These are phyloP conservation scores for Dinothrombium tinctorium DNA, from an alignment of 1,140 invertebrate species.

Conservation along the genomic window DNA sequence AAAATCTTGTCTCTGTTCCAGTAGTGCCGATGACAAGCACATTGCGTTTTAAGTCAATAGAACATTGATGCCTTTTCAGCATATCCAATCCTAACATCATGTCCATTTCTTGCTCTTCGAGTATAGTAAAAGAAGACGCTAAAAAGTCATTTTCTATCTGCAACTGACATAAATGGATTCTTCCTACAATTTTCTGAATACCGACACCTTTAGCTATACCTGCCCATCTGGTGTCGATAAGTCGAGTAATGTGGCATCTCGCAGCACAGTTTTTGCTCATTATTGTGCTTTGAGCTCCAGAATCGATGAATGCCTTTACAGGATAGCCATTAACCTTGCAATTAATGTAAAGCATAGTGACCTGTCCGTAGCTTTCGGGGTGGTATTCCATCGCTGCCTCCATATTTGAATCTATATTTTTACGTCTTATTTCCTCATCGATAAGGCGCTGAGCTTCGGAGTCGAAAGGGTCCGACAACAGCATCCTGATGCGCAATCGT, in stretches of 20 bases:
- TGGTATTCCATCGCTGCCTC: slow-evolving; percentile 94
- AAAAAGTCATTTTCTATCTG: slow-evolving; percentile 81
- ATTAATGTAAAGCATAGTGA: slow-evolving; percentile 90
- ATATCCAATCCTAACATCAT: slow-evolving; percentile 93
- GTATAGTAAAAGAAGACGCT: slow-evolving; percentile 86
- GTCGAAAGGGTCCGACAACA: slow-evolving; percentile 83
- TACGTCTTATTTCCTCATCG: slow-evolving; percentile 61
- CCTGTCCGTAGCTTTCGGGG: slow-evolving; percentile 89
- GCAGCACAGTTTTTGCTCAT: slow-evolving; percentile 75
- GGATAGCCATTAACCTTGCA: slow-evolving; percentile 83
- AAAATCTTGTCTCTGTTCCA: slow-evolving; percentile 66
- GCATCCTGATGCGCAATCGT: slow-evolving; percentile 54
- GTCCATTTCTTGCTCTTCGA: slow-evolving; percentile 93
- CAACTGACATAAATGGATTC: slow-evolving; percentile 35
- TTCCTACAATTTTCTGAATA: slow-evolving; percentile 60
- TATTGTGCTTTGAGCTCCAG: slow-evolving; percentile 74
- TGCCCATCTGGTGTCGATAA: slow-evolving; percentile 80
- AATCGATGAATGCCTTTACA: slow-evolving; percentile 94
- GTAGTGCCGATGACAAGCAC: slow-evolving; percentile 81
- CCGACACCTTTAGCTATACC: slow-evolving; percentile 81
- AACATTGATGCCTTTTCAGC: slow-evolving; percentile 88
- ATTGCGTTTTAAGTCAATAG: slow-evolving; percentile 74
- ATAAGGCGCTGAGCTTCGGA: slow-evolving; percentile 77
- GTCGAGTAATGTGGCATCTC: slow-evolving; percentile 77
- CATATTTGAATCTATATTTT: slow-evolving; percentile 63